Percentiles rank a stretch among this genome's conserved stretches.
Evolutionary conservation across 2,113 vertebrate species (phyloP).

Genomic region (Morone saxatilis): DNA sequence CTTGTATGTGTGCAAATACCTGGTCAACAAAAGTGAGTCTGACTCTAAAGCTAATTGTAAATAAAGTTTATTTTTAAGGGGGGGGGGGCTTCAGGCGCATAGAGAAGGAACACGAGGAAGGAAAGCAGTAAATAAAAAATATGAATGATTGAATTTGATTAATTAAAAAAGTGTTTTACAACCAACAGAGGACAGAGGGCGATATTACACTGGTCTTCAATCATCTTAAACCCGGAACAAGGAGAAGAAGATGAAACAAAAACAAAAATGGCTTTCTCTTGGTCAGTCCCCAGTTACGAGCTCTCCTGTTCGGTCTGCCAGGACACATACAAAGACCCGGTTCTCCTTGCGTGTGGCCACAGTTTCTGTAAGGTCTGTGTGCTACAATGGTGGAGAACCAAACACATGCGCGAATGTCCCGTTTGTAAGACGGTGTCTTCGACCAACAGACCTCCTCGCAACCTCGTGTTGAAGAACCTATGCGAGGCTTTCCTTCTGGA

Average conservation of each 20-base stretch:
- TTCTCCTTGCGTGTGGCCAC: constrained; percentile 15
- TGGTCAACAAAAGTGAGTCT: too few relatives aligned
- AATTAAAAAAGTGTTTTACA: too few relatives aligned
- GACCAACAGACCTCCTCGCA: rapidly evolving
- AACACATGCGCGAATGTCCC: rapidly evolving
- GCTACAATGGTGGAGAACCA: not conserved
- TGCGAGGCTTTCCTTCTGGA: not conserved
- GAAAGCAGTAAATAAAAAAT: too few relatives aligned
- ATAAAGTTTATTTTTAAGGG: too few relatives aligned
- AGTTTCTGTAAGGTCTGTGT: constrained; percentile 12
- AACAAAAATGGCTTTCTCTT: not conserved
- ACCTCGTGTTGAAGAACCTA: constrained; percentile 16
- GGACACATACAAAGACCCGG: not conserved
- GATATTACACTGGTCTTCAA: not conserved
- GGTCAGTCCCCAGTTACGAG: not conserved
- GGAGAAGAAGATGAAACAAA: not conserved
- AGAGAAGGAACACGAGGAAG: too few relatives aligned
- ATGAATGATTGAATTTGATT: too few relatives aligned
- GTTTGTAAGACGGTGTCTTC: not conserved
- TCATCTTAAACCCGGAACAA: not conserved
- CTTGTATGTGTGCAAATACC: too few relatives aligned
- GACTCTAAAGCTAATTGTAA: too few relatives aligned
- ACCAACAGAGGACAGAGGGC: not conserved
- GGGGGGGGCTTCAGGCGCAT: too few relatives aligned
- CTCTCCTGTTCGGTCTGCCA: constrained; percentile 25